Conservation (phyloP, 2,113 vertebrate species). For the Callipepla californica region DNA sequence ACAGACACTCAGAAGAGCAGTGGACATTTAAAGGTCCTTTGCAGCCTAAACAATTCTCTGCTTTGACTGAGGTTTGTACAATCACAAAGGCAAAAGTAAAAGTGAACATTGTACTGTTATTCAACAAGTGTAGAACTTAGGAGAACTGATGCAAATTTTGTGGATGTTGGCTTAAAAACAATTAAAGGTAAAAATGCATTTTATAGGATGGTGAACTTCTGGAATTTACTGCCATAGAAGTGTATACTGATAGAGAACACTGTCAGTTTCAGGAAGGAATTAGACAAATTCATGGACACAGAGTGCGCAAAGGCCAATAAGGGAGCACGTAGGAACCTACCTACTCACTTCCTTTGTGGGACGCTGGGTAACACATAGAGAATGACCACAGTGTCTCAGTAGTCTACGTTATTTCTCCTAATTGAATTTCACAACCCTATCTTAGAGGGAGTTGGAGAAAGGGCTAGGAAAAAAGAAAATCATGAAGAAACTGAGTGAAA, state of each 20-base stretch:
- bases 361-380: background rate
- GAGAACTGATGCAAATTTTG: background rate
- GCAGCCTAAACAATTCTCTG: background rate
- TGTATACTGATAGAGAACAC: background rate
- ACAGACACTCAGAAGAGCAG: background rate
- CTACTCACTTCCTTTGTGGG: background rate
- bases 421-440: background rate
- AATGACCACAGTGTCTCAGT: background rate
- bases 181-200: background rate
- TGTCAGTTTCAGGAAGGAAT: background rate
- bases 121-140: background rate
- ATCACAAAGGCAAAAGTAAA: background rate
- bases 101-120: background rate
- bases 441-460: background rate
- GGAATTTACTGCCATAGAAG: background rate
- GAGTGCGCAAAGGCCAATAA: background rate
- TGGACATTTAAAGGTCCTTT: background rate
- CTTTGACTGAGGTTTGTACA: background rate
- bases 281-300: background rate
- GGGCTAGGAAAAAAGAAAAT: background rate
- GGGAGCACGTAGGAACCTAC: background rate
- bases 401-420: background rate
- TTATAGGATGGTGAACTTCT: background rate
- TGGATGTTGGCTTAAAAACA: background rate
- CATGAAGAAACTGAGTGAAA: background rate